These are phyloP conservation scores for Phalacrocorax brasilianus DNA, from an alignment of 2,113 vertebrate species.

Conservation along the genomic window DNA sequence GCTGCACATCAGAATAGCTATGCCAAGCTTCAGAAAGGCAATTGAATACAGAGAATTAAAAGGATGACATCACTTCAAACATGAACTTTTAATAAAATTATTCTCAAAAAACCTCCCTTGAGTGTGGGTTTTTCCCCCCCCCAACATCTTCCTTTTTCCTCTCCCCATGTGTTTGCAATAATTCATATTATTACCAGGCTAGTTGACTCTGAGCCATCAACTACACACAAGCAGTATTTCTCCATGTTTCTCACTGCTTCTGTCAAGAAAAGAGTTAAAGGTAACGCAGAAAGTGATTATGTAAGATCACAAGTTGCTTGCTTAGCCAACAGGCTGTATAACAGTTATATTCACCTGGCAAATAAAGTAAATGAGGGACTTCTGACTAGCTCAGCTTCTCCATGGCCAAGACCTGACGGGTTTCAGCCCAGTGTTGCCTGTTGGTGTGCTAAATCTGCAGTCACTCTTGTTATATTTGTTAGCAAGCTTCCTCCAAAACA, in stretches of 20 bases:
- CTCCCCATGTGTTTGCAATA: neutral
- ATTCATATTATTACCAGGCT: constrained; percentile 16
- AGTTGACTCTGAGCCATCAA: constrained; percentile 24
- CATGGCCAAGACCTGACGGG: neutral
- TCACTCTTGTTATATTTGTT: neutral
- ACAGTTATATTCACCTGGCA: neutral
- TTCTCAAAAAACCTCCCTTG: constrained; percentile 56
- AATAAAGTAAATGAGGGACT: neutral
- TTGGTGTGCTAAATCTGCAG: neutral
- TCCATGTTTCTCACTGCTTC: neutral
- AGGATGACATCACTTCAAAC: constrained; percentile 75
- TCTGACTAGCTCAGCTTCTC: neutral
- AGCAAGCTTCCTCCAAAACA: neutral
- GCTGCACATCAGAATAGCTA: constrained; percentile 73
- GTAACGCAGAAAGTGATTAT: neutral
- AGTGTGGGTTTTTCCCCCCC: neutral
- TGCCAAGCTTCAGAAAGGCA: constrained; percentile 73
- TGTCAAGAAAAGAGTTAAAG: neutral
- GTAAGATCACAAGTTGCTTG: neutral
- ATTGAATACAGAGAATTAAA: constrained; percentile 68
- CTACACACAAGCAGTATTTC: neutral
- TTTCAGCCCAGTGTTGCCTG: neutral
- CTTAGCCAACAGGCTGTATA: neutral
- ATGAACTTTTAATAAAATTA: constrained; percentile 61
- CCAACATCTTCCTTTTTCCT: neutral